Evolutionary conservation across 1,140 invertebrate species (phyloP).

Genomic region (Papilio polytes): DNA sequence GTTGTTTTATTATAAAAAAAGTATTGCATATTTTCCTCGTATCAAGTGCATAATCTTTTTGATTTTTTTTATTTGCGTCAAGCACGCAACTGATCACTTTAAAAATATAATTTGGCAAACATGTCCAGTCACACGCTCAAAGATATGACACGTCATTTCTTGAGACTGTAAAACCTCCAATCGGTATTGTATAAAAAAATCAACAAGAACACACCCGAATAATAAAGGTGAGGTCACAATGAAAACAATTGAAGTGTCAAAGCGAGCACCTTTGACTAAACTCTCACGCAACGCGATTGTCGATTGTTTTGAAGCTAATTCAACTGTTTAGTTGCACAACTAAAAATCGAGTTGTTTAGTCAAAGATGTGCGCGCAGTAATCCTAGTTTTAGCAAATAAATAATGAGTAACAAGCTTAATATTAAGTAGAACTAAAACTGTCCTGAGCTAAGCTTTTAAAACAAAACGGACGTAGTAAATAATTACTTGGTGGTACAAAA

Average conservation of each 20-base stretch:
- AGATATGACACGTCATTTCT: conserved; percentile 23
- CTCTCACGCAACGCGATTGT: no score
- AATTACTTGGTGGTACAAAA: neutral
- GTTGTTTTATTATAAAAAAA: no score
- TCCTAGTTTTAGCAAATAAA: no score
- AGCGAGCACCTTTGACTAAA: no score
- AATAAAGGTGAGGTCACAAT: conserved; percentile 11
- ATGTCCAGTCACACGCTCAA: neutral
- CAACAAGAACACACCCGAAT: neutral
- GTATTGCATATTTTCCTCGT: neutral
- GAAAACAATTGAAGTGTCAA: neutral
- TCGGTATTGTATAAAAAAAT: conserved; percentile 27
- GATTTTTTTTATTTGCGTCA: neutral
- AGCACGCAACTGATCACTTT: neutral
- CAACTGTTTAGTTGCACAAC: no score
- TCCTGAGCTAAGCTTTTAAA: neutral
- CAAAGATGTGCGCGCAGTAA: no score
- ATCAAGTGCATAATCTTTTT: neutral
- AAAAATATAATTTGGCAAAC: conserved; percentile 28
- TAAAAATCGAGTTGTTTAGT: no score
- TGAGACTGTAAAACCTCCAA: neutral
- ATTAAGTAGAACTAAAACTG: no score
- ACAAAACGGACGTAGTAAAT: neutral
- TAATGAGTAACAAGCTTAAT: no score
- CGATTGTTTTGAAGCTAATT: no score